A percentile compares a stretch with the other conserved stretches of the same genome.
Conservation (phyloP, 2,797 vertebrate species). For the Halcyon badia region DNA sequence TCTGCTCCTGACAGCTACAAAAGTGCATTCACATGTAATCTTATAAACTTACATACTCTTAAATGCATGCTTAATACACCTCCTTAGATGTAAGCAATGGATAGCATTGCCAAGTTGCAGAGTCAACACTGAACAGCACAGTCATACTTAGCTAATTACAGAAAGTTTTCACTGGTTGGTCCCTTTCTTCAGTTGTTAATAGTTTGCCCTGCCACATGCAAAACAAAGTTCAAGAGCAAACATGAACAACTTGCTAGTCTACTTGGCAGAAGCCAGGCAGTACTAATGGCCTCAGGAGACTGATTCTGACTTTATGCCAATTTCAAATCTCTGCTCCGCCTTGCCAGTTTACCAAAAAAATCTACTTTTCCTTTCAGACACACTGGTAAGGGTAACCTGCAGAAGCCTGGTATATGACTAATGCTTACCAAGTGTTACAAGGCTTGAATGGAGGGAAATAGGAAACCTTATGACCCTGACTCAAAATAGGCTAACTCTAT, state of each 20-base stretch:
- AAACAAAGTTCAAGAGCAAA: constrained; percentile 45
- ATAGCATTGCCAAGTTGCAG: neutral
- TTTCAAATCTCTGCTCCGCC: neutral
- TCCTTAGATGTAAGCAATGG: neutral
- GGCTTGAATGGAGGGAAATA: constrained; percentile 36
- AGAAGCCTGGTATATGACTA: constrained; percentile 2
- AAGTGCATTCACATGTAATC: neutral
- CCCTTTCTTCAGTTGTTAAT: constrained; percentile 6
- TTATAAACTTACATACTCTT: neutral
- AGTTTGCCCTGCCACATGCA: neutral
- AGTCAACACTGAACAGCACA: neutral
- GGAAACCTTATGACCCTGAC: constrained; percentile 60
- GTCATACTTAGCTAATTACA: neutral
- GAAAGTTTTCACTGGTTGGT: neutral
- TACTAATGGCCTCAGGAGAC: neutral
- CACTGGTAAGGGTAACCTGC: neutral
- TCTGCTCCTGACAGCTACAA: constrained; percentile 37
- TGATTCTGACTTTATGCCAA: neutral
- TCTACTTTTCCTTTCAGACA: constrained; percentile 25
- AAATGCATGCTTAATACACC: neutral
- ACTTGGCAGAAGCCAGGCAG: constrained; percentile 7
- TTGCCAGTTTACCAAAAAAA: constrained; percentile 23
- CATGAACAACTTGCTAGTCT: neutral
- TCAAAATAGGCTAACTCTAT: constrained; percentile 47
- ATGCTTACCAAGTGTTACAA: constrained; percentile 1